Evolutionary conservation across 35 echinoderm and acorn worm species (phyloP).

Genomic region (Hemicentrotus pulcherrimus): DNA sequence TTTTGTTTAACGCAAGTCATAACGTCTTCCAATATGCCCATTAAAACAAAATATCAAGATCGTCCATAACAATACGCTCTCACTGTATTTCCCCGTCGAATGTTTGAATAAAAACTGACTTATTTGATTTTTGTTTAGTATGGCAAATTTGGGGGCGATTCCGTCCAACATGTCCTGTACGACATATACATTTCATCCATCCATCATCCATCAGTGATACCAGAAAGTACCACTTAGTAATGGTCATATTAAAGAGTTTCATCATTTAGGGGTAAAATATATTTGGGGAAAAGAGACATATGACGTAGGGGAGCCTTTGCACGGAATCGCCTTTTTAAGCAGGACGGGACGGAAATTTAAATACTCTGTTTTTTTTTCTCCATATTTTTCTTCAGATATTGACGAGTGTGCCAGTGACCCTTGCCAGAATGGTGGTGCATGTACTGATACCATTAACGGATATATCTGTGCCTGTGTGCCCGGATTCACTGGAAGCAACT

Average conservation of each 20-base stretch:
- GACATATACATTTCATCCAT: background rate
- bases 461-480: slow-evolving; percentile 64
- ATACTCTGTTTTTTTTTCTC: background rate
- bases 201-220: background rate
- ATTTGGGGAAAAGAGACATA: background rate
- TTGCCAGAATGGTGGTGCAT: slow-evolving; percentile 80
- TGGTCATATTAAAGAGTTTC: background rate
- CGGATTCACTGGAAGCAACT: slow-evolving; percentile 62
- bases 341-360: background rate
- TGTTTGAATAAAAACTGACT: too few relatives aligned
- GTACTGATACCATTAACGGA: slow-evolving; percentile 65
- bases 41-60: too few relatives aligned
- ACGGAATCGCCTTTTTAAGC: too few relatives aligned
- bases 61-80: too few relatives aligned
- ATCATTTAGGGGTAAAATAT: background rate
- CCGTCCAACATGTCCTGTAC: too few relatives aligned
- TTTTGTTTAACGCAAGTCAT: too few relatives aligned
- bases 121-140: too few relatives aligned
- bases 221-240: too few relatives aligned
- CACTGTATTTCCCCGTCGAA: too few relatives aligned
- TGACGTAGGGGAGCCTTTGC: background rate
- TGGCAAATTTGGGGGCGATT: too few relatives aligned
- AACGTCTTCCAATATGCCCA: too few relatives aligned
- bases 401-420: slow-evolving; percentile 77
- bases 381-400: slow-evolving; percentile 64